phyloP scores from a whole-genome alignment of 2,797 vertebrate species.

The Falco peregrinus region DNA sequence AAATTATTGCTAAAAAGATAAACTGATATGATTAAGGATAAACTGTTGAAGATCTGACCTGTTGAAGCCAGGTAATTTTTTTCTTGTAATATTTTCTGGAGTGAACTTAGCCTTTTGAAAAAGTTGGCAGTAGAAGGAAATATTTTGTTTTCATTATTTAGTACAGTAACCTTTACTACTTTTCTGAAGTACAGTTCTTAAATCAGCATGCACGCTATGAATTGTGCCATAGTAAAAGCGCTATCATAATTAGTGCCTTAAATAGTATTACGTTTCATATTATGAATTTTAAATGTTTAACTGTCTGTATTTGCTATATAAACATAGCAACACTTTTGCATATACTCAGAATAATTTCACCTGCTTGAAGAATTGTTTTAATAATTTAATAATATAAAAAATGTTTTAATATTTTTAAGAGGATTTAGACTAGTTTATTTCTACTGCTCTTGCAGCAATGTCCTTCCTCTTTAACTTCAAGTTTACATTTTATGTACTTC shows the following conservation, averaged over 20 bases:
- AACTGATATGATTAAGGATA: background rate
- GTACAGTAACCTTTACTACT: background rate
- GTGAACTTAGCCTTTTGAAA: background rate
- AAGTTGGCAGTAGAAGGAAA: background rate
- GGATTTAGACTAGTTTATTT: background rate
- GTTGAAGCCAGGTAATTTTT: background rate
- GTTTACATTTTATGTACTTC: background rate
- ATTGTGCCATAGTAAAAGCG: background rate
- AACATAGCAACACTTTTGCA: background rate
- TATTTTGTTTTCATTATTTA: background rate
- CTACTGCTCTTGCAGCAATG: background rate
- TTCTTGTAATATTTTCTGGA: background rate
- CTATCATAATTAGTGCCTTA: background rate
- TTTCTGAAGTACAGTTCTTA: background rate
- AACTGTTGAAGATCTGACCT: background rate
- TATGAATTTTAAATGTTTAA: background rate
- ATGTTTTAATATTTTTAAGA: background rate
- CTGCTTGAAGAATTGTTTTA: background rate
- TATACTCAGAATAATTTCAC: background rate
- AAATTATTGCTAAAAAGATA: background rate
- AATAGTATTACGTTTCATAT: background rate
- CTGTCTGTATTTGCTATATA: background rate
- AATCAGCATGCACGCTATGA: background rate
- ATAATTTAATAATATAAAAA: too few relatives aligned
- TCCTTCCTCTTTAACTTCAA: background rate